Conservation (phyloP, 2,888 invertebrate species). For the Acanthopleura granulata region DNA sequence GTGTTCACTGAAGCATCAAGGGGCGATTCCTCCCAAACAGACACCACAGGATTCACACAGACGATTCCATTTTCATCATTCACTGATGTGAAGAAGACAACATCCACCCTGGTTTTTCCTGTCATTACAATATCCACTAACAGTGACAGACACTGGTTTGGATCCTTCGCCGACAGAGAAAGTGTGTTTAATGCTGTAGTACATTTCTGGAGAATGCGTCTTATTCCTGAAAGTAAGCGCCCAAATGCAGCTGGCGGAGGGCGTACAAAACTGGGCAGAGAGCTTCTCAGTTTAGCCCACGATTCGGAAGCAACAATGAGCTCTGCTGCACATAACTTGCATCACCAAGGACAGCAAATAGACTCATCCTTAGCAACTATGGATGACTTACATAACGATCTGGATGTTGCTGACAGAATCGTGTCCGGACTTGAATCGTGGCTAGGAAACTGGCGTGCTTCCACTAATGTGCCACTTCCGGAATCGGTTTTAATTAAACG, state of each 20-base stretch:
- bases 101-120: constrained; percentile 48
- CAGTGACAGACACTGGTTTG: constrained; percentile 48
- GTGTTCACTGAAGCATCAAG: background rate
- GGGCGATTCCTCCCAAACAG: background rate
- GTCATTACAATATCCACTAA: constrained; percentile 40
- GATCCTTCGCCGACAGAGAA: constrained; percentile 48
- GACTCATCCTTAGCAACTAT: constrained; percentile 39
- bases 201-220: constrained; percentile 44
- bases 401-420: constrained; percentile 50
- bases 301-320: constrained; percentile 52
- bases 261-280: constrained; percentile 23
- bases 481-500: background rate
- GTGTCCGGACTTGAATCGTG: constrained; percentile 49
- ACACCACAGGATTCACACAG: background rate
- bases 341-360: constrained; percentile 50
- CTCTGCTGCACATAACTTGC: constrained; percentile 43
- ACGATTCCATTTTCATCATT: constrained; percentile 23
- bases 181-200: constrained; percentile 39
- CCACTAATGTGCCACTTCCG: background rate
- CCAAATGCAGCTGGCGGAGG: background rate
- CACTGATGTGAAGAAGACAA: constrained; percentile 44
- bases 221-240: constrained; percentile 23
- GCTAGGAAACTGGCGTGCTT: constrained; percentile 47
- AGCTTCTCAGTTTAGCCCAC: constrained; percentile 43
- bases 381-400: constrained; percentile 53